A percentile compares a stretch with the other conserved stretches of the same genome.
phyloP scores from a whole-genome alignment of 2,888 invertebrate species.

The Aleiodes leptofemur region DNA sequence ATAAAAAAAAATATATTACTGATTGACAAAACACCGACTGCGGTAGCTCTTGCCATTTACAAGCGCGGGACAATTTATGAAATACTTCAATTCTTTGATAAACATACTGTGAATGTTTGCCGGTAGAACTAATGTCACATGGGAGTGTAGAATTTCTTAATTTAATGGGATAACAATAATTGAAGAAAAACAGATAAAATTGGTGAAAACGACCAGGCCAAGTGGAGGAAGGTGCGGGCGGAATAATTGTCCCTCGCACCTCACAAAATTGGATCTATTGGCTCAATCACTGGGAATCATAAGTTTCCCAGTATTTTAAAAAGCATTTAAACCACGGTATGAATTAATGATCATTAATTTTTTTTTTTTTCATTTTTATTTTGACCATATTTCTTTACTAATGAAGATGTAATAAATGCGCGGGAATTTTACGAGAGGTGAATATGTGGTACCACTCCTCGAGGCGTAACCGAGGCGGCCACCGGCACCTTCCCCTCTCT shows the following conservation, averaged over 20 bases:
- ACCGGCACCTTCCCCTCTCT: constrained; percentile 49
- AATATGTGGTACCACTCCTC: constrained; percentile 42
- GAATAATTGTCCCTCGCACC: constrained; percentile 25
- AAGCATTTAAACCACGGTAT: constrained; percentile 14
- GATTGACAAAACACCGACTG: constrained; percentile 23
- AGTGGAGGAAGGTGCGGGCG: constrained; percentile 20
- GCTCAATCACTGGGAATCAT: constrained; percentile 19
- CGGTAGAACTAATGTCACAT: constrained; percentile 24
- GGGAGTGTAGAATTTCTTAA: not conserved
- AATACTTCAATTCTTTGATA: not conserved
- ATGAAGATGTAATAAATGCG: constrained; percentile 36
- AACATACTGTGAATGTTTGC: constrained; percentile 12
- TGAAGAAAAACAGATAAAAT: not conserved
- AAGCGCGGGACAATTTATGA: not conserved
- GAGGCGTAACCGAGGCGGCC: constrained; percentile 50
- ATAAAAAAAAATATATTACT: not conserved
- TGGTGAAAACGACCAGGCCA: constrained; percentile 2
- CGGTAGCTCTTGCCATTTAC: not conserved
- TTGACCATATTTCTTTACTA: too few species aligned
- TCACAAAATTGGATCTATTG: not conserved
- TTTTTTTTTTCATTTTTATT: not conserved
- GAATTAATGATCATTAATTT: constrained; percentile 1
- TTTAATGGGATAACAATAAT: not conserved
- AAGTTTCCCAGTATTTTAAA: constrained; percentile 2
- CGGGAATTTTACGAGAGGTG: constrained; percentile 42